These are phyloP conservation scores for Notolepis coatsorum DNA, from an alignment of 2,797 vertebrate species.

Conservation along the genomic window DNA sequence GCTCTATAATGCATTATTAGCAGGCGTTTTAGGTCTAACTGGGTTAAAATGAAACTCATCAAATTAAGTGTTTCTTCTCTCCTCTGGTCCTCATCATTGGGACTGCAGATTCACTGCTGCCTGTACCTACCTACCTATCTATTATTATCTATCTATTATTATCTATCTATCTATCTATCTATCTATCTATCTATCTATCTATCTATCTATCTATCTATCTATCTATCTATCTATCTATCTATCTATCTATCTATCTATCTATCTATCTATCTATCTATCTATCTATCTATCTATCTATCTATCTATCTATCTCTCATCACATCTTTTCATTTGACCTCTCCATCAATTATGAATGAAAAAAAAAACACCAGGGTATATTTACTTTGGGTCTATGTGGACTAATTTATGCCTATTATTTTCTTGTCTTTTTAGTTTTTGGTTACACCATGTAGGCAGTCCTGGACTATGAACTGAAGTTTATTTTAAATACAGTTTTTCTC, in stretches of 20 bases:
- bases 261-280: conserved; percentile 4
- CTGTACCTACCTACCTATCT: no score
- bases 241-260: background rate
- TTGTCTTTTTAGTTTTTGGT: background rate
- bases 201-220: conserved; percentile 3
- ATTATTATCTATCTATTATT: no score
- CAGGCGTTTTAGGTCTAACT: no score
- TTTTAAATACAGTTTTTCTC: no score
- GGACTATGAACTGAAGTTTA: background rate
- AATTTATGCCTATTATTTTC: background rate
- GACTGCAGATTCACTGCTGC: no score
- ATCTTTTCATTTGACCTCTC: conserved; percentile 3
- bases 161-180: no score
- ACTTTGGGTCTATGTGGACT: background rate
- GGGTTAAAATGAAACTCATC: no score
- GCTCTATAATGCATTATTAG: no score
- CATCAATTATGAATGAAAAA: conserved; percentile 59
- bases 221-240: background rate
- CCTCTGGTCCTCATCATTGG: no score
- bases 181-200: no score
- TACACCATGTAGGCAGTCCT: background rate
- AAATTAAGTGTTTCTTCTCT: no score
- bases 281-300: conserved; percentile 1
- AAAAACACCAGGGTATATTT: background rate
- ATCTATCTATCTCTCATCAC: background rate